These are phyloP conservation scores for Musca vetustissima DNA, from an alignment of 1,140 invertebrate genomes.

Conservation along the genomic window DNA sequence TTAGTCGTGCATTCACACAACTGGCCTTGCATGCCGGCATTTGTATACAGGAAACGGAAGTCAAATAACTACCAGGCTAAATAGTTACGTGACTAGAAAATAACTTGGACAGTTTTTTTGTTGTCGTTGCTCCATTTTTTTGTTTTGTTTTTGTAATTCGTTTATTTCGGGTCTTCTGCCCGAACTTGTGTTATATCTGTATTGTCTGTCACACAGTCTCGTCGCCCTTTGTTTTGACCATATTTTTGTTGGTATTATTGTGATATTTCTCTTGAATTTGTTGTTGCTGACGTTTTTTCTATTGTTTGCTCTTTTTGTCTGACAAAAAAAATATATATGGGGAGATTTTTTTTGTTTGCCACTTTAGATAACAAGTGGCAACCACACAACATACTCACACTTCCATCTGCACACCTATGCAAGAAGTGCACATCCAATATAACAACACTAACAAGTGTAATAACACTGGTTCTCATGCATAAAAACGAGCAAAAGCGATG, in stretches of 20 bases:
- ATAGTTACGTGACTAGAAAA: constrained; percentile 23
- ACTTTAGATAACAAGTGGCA: constrained; percentile 17
- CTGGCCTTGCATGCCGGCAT: neutral
- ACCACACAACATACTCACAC: neutral
- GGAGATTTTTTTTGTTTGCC: neutral
- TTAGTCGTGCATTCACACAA: neutral
- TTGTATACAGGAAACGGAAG: constrained; percentile 16
- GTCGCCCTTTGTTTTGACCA: neutral
- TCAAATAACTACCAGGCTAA: constrained; percentile 21
- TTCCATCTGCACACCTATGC: no score
- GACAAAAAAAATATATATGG: no score
- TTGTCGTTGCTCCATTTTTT: no score
- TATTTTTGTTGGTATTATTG: neutral
- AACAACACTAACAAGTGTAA: no score
- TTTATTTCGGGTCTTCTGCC: neutral
- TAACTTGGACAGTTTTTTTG: constrained; percentile 13
- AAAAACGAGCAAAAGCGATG: no score
- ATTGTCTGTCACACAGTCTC: neutral
- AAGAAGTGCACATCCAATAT: no score
- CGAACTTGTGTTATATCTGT: no score
- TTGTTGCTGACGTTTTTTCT: neutral
- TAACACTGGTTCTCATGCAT: no score
- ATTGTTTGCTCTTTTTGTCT: neutral
- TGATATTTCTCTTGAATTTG: neutral
- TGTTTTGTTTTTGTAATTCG: neutral